These are phyloP conservation scores for Clarias macrocephalus DNA, from an alignment of 2,113 vertebrate species.

Conservation along the genomic window DNA sequence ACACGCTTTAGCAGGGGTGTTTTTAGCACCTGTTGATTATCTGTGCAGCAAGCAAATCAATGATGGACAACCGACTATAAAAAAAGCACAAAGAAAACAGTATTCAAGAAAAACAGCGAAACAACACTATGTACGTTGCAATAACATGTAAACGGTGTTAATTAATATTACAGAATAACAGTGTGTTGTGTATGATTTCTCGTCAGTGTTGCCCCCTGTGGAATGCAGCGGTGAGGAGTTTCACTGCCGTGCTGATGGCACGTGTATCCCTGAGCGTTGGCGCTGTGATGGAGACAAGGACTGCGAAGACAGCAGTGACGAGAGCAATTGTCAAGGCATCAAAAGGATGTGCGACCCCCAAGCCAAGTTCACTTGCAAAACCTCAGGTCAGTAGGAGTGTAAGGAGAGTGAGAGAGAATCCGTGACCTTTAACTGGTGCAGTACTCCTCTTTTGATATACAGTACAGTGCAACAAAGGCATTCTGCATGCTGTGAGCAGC, in stretches of 20 bases:
- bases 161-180: slow-evolving; percentile 11
- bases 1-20: background rate
- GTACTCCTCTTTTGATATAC: background rate
- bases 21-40: slow-evolving; percentile 25
- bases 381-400: slow-evolving; percentile 79
- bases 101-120: slow-evolving; percentile 1
- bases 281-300: slow-evolving; percentile 95
- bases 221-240: slow-evolving; percentile 89
- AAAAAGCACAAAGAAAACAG: background rate
- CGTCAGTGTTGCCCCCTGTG: slow-evolving; percentile 77
- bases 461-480: background rate
- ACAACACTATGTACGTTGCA: background rate
- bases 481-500: background rate
- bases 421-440: slow-evolving; percentile 8
- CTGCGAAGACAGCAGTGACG: slow-evolving; percentile 94
- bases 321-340: slow-evolving; percentile 87
- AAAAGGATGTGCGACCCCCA: slow-evolving; percentile 86
- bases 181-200: slow-evolving; percentile 34
- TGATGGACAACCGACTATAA: background rate
- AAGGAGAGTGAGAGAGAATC: background rate
- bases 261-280: slow-evolving; percentile 91
- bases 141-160: background rate
- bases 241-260: slow-evolving; percentile 87
- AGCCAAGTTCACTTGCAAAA: slow-evolving; percentile 92
- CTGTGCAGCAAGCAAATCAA: slow-evolving; percentile 3